Percentiles rank a stretch among this genome's conserved stretches.
These are phyloP conservation scores for Dynastes maya DNA, from an alignment of 2,888 invertebrate species.

Conservation along the genomic window DNA sequence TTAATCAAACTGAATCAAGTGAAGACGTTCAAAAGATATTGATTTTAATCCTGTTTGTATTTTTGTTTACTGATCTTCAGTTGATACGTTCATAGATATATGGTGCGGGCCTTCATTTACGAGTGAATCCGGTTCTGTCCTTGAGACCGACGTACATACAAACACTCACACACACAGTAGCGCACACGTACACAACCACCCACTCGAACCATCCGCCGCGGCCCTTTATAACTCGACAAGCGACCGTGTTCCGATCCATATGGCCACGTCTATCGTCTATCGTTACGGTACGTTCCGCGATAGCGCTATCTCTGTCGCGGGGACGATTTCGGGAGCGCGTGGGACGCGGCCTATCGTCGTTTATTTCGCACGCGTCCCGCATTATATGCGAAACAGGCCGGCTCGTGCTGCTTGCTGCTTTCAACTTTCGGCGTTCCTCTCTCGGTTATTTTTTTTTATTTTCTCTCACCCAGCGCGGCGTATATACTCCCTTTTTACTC, in stretches of 20 bases:
- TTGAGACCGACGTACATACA: too few species aligned
- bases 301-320: neutral
- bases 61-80: too few species aligned
- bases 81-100: too few species aligned
- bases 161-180: too few species aligned
- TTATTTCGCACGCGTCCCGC: too few species aligned
- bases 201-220: conserved; percentile 46
- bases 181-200: conserved; percentile 31
- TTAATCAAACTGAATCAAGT: too few species aligned
- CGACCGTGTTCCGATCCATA: conserved; percentile 25
- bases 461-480: neutral
- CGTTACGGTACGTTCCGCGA: neutral
- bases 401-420: neutral
- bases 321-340: neutral
- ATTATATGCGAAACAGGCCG: neutral
- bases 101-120: too few species aligned
- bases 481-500: neutral
- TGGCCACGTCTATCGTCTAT: neutral
- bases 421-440: neutral
- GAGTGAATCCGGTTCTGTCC: conserved; percentile 12
- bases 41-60: too few species aligned
- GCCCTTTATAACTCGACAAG: conserved; percentile 30
- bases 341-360: too few species aligned
- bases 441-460: neutral
- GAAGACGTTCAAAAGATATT: too few species aligned